phyloP scores from a whole-genome alignment of 2,888 invertebrate genomes.

The Gari tellinella region DNA sequence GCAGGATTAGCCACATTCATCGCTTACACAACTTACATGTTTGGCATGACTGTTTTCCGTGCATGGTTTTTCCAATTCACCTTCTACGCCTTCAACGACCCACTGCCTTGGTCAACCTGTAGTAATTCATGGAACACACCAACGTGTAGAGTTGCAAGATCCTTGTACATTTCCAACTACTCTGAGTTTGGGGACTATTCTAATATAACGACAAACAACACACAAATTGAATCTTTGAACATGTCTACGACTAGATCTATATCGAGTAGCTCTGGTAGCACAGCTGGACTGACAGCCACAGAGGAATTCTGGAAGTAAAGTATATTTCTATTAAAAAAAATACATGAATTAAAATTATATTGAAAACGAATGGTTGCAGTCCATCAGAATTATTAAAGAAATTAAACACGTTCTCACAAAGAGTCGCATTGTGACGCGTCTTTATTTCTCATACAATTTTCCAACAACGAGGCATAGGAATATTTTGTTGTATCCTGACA shows the following conservation, averaged over 20 bases:
- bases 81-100: conserved; percentile 78
- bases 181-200: too few relatives aligned
- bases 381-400: too few relatives aligned
- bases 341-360: too few relatives aligned
- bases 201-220: background rate
- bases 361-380: too few relatives aligned
- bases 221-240: background rate
- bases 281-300: conserved; percentile 5
- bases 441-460: too few relatives aligned
- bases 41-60: conserved; percentile 38
- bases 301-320: conserved; percentile 26
- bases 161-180: background rate
- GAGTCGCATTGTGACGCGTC: too few relatives aligned
- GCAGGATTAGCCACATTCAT: conserved; percentile 28
- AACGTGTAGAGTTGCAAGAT: conserved; percentile 72
- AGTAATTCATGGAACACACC: conserved; percentile 83
- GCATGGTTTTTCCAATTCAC: conserved; percentile 73
- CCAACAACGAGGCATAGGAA: too few relatives aligned
- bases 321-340: too few relatives aligned
- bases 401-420: too few relatives aligned
- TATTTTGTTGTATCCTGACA: too few relatives aligned
- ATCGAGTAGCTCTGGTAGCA: background rate
- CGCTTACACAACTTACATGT: conserved; percentile 33
- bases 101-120: conserved; percentile 83
- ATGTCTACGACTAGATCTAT: background rate